phyloP scores from a whole-genome alignment of 1,140 invertebrate species.

The Drosophila sechellia region DNA sequence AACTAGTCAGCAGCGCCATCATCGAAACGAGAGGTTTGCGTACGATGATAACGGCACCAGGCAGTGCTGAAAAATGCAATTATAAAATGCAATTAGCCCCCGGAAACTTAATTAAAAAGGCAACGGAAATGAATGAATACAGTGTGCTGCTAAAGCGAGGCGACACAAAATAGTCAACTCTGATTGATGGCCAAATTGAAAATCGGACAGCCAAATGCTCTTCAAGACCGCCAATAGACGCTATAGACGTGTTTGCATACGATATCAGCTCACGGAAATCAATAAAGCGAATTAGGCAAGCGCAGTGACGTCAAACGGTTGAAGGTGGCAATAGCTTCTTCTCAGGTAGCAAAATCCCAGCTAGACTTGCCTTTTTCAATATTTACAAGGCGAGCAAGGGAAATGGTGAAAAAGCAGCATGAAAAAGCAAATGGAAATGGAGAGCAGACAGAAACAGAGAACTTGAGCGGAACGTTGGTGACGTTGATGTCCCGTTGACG shows the following conservation, averaged over 20 bases:
- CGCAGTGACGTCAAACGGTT: constrained; percentile 26
- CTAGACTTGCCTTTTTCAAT: constrained; percentile 58
- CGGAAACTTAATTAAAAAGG: constrained; percentile 54
- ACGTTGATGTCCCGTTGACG: constrained; percentile 47
- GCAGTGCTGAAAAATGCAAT: constrained; percentile 76
- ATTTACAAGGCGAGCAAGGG: constrained; percentile 59
- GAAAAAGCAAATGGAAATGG: constrained; percentile 42
- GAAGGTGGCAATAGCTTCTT: constrained; percentile 10
- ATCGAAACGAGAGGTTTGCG: constrained; percentile 1
- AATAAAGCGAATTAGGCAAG: constrained; percentile 46
- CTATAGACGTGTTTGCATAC: constrained; percentile 7
- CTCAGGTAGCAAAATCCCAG: constrained; percentile 23
- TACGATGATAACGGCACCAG: constrained; percentile 21
- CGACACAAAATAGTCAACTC: constrained; percentile 17
- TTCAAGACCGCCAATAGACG: constrained; percentile 25
- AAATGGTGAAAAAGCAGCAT: constrained; percentile 17
- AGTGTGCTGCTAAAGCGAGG: constrained; percentile 15
- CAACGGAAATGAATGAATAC: constrained; percentile 51
- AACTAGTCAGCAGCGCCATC: neutral
- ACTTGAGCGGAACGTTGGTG: constrained; percentile 35
- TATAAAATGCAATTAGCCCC: constrained; percentile 71
- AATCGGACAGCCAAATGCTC: constrained; percentile 35
- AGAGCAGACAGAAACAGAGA: constrained; percentile 22
- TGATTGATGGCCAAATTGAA: constrained; percentile 65
- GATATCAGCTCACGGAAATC: constrained; percentile 47